Base-by-base conservation (phyloP, 2,797 vertebrate genomes). In the Rachycentron canadum region DNA sequence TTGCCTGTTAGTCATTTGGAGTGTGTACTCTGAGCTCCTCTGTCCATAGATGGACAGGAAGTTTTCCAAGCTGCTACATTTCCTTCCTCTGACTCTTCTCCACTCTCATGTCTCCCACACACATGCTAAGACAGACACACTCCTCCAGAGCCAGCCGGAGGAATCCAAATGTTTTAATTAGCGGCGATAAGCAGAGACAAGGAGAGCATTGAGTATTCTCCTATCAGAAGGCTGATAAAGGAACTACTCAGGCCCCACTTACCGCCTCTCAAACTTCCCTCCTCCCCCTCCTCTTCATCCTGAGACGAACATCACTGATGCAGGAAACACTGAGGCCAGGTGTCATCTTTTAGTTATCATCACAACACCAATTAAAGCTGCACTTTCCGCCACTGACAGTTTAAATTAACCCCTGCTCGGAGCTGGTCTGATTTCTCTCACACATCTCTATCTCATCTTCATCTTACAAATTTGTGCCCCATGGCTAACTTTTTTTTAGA, bases 111-210 rank as follows among this genome's bases (percentile, higher is more conserved):
- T 88, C 88, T 88, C 88, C 86, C 89, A 90, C 89, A 88, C 85
- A 88, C 81, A 88, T 70, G 69, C 89, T 88, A 81, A 86, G 89
- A 86, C 80, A 64, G 14, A 64, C 66, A 28, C 66, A 86, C 90
- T 91, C 89, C 94, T 89, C 89, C 90, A 84, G 75, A 84, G 78
- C 81, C 23, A 70, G 82, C 81, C 67, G 73, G 88, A 94, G 86
- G 92, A 95, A 94, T 95, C 91, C 89, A 93, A 91, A 95, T 95
- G 94, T 95, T 95, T 95, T 94, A 95, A 95, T 95, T 94, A 93
- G 88, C 7, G 3, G 76, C 79, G 95, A 96, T 95, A 95, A 95
- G 93, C 67, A 52, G 79, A 93, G 91, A 94, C 93, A 94, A 94
- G 92, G 88, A 91, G 84, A 80, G 89, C 81, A 92, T 76, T 93